These are phyloP conservation scores for Heliothis virescens DNA, from an alignment of 1,140 invertebrate species.

Conservation along the genomic window DNA sequence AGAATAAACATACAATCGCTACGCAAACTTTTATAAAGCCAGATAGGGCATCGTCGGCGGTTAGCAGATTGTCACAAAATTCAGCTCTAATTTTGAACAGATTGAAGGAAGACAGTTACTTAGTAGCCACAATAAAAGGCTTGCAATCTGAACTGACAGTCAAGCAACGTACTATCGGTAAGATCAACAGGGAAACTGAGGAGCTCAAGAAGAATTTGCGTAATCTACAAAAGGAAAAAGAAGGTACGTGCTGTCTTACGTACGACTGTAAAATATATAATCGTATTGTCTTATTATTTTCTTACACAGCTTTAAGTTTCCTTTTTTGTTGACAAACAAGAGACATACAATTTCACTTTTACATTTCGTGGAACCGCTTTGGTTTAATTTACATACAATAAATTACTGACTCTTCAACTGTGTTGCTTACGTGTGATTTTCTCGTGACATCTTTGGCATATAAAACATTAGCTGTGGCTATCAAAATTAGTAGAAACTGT, in stretches of 20 bases:
- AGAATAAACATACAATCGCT: slow-evolving; percentile 57
- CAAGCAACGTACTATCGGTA: slow-evolving; percentile 90
- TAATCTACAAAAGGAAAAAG: slow-evolving; percentile 91
- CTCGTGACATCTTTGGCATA: slow-evolving; percentile 32
- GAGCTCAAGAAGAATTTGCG: slow-evolving; percentile 91
- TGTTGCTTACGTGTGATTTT: slow-evolving; percentile 28
- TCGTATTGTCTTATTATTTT: slow-evolving; percentile 1
- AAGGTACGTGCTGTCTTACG: slow-evolving; percentile 83
- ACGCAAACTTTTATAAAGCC: slow-evolving; percentile 77
- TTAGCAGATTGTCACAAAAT: slow-evolving; percentile 85
- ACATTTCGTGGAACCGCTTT: slow-evolving; percentile 33
- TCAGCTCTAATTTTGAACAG: slow-evolving; percentile 86
- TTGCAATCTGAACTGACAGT: slow-evolving; percentile 90
- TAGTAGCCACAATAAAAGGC: slow-evolving; percentile 92
- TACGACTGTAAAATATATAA: neutral
- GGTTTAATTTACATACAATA: slow-evolving; percentile 44
- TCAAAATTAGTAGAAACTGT: slow-evolving; percentile 12
- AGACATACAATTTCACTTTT: slow-evolving; percentile 30
- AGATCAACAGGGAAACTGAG: slow-evolving; percentile 90
- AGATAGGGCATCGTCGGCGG: slow-evolving; percentile 75
- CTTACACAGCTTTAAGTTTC: neutral
- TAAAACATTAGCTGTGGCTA: slow-evolving; percentile 20
- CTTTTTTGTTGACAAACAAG: slow-evolving; percentile 33
- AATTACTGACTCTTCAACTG: slow-evolving; percentile 21
- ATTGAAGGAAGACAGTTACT: slow-evolving; percentile 90